Conservation (phyloP, 1,140 invertebrate genomes). For the Oreohelix idahoensis region DNA sequence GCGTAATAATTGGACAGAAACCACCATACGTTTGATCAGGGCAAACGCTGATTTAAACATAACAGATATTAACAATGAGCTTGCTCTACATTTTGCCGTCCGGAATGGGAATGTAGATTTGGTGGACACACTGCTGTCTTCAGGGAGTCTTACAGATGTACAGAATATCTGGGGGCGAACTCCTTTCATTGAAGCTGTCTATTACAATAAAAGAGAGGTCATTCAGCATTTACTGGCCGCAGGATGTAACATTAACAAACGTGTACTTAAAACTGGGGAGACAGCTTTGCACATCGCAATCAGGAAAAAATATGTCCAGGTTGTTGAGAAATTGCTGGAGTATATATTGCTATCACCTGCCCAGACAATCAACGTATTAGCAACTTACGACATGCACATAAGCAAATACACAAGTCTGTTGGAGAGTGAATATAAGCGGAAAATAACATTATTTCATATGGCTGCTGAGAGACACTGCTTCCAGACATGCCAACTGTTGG, state of each 20-base stretch:
- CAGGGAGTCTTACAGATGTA: conserved; percentile 65
- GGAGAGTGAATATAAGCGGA: conserved; percentile 59
- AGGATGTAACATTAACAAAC: conserved; percentile 66
- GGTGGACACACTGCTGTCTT: conserved; percentile 60
- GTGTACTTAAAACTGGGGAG: conserved; percentile 68
- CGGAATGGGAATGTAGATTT: conserved; percentile 65
- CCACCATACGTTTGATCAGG: conserved; percentile 59
- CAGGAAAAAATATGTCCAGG: conserved; percentile 74
- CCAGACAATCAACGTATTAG: conserved; percentile 62
- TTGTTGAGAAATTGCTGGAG: conserved; percentile 72
- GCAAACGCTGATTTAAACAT: conserved; percentile 83
- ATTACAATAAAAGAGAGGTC: conserved; percentile 69
- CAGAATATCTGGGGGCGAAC: conserved; percentile 71
- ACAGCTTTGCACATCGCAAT: conserved; percentile 75
- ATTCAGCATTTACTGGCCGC: conserved; percentile 60
- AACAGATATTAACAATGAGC: conserved; percentile 97
- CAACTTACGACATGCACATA: conserved; percentile 66
- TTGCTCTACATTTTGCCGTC: conserved; percentile 83
- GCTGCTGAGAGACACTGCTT: conserved; percentile 67
- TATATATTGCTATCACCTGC: conserved; percentile 64
- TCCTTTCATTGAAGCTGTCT: conserved; percentile 71
- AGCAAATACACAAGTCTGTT: conserved; percentile 67
- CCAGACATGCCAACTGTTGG: conserved; percentile 65
- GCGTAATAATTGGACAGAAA: conserved; percentile 67
- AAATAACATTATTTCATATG: conserved; percentile 66